Percentiles rank a stretch among this genome's conserved stretches.
These are phyloP conservation scores for Zoroaster sp. DNA, from an alignment of 53 echinoderm and acorn worm genomes.

Conservation along the genomic window DNA sequence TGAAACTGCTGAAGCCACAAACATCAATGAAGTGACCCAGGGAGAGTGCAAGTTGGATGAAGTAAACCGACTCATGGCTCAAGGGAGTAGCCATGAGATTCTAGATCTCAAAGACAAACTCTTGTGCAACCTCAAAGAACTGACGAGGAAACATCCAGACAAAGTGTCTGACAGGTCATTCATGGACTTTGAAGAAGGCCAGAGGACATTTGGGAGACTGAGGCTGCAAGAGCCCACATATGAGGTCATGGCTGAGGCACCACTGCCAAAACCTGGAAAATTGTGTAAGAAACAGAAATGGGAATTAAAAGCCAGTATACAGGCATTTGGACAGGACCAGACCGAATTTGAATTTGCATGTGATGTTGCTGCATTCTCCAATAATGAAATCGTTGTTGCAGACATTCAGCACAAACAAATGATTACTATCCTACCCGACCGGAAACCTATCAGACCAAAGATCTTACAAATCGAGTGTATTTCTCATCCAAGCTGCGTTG, in stretches of 20 bases:
- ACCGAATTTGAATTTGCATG: not conserved
- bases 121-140: not conserved
- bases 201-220: not conserved
- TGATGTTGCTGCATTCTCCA: not conserved
- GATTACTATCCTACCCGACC: not conserved
- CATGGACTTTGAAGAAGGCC: not conserved
- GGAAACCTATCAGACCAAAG: not conserved
- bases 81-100: not conserved
- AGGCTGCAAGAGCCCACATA: not conserved
- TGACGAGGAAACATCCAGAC: not conserved
- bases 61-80: not conserved
- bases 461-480: not conserved
- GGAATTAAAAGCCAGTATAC: not conserved
- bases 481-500: not conserved
- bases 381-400: not conserved
- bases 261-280: not conserved
- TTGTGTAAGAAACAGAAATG: not conserved
- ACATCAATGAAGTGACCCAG: not conserved
- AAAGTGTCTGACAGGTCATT: not conserved
- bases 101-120: not conserved
- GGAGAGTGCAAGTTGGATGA: not conserved
- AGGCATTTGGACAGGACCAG: too few species aligned
- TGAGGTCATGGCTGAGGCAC: not conserved
- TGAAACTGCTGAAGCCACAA: not conserved
- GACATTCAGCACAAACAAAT: not conserved